phyloP scores from a whole-genome alignment of 2,113 vertebrate species.

The Pao palembangensis region DNA sequence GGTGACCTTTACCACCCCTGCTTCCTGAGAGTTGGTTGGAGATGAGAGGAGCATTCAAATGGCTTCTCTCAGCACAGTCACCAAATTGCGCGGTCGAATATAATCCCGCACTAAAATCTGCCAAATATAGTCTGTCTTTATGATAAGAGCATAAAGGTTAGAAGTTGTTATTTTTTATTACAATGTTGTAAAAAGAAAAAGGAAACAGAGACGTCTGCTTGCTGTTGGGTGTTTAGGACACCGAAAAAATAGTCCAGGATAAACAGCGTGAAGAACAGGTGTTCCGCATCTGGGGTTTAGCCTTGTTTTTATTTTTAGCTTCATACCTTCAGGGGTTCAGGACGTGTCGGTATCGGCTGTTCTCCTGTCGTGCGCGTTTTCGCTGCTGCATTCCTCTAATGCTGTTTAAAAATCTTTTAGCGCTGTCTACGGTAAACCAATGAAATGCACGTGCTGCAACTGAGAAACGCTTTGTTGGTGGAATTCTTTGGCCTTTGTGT shows the following conservation, averaged over 20 bases:
- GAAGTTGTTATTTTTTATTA: background rate
- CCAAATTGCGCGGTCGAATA: slow-evolving; percentile 36
- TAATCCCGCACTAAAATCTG: background rate
- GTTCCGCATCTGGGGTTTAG: slow-evolving; percentile 63
- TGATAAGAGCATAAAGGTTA: slow-evolving; percentile 30
- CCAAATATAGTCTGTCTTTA: slow-evolving; percentile 8
- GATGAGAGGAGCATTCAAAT: slow-evolving; percentile 62
- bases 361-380: slow-evolving; percentile 45
- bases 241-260: slow-evolving; percentile 29
- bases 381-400: slow-evolving; percentile 41
- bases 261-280: slow-evolving; percentile 52
- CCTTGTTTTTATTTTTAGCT: slow-evolving; percentile 73
- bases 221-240: slow-evolving; percentile 9
- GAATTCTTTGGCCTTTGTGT: background rate
- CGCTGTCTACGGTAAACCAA: background rate
- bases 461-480: background rate
- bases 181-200: background rate
- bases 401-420: background rate
- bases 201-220: background rate
- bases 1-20: slow-evolving; percentile 62
- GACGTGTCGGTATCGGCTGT: slow-evolving; percentile 56
- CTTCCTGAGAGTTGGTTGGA: slow-evolving; percentile 45
- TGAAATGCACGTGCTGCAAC: background rate
- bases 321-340: slow-evolving; percentile 56
- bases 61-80: slow-evolving; percentile 50